Conservation (phyloP, 2,113 vertebrate species). For the Eurypyga helias region DNA sequence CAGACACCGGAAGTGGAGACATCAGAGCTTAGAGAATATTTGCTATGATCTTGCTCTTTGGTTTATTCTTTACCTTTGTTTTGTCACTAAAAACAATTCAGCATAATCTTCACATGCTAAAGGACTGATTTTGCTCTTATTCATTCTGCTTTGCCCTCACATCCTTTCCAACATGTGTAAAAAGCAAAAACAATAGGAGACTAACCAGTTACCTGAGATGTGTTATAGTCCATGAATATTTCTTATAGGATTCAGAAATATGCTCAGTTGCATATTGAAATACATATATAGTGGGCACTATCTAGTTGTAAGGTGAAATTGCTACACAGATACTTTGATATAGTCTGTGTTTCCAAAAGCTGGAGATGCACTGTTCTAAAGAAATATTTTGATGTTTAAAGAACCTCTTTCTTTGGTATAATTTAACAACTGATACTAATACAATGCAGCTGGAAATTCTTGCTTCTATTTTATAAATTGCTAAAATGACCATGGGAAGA, state of each 20-base stretch:
- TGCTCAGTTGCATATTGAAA: background rate
- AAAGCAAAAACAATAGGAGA: background rate
- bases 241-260: background rate
- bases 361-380: background rate
- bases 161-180: background rate
- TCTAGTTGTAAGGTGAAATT: background rate
- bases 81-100: background rate
- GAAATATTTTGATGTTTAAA: background rate
- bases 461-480: background rate
- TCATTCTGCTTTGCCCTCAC: background rate
- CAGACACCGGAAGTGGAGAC: background rate
- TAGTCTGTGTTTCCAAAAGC: background rate
- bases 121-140: background rate
- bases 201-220: background rate
- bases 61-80: background rate
- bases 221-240: background rate
- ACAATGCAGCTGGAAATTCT: background rate
- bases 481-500: background rate
- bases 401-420: background rate
- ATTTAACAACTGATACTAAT: background rate
- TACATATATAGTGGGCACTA: background rate
- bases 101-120: background rate
- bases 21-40: background rate
- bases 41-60: background rate
- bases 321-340: background rate